phyloP scores from a whole-genome alignment of 64 coral and sea anemone species.

The Montipora sp. region DNA sequence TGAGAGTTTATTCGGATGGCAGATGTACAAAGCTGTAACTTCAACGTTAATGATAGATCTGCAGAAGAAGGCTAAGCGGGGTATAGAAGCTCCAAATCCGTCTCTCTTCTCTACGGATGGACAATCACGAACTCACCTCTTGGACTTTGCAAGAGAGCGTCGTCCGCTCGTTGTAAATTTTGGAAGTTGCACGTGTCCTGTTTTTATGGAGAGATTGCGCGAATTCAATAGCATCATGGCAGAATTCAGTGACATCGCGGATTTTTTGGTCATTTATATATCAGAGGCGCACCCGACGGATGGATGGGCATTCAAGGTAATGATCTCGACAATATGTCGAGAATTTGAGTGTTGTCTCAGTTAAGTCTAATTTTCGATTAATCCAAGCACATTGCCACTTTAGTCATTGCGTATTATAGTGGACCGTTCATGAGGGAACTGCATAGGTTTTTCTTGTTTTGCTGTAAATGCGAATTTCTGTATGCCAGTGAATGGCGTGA shows the following conservation, averaged over 20 bases:
- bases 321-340: conserved; percentile 1
- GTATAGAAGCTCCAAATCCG: conserved; percentile 56
- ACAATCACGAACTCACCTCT: conserved; percentile 39
- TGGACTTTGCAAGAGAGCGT: conserved; percentile 53
- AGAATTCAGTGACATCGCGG: conserved; percentile 73
- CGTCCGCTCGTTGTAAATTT: conserved; percentile 77
- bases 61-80: conserved; percentile 53
- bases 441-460: background rate
- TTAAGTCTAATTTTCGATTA: background rate
- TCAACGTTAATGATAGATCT: conserved; percentile 47
- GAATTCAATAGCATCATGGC: conserved; percentile 66
- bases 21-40: conserved; percentile 70
- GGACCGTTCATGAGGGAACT: too few relatives aligned
- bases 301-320: conserved; percentile 88
- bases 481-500: background rate
- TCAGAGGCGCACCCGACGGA: conserved; percentile 86
- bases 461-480: background rate
- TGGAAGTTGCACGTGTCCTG: conserved; percentile 90
- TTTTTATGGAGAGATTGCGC: conserved; percentile 66
- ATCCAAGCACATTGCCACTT: background rate
- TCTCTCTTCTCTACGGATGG: conserved; percentile 56
- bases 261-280: conserved; percentile 83
- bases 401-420: background rate
- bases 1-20: conserved; percentile 71
- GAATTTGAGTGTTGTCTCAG: conserved; percentile 1